phyloP scores from a whole-genome alignment of 2,113 vertebrate genomes.

The Chauna torquata region DNA sequence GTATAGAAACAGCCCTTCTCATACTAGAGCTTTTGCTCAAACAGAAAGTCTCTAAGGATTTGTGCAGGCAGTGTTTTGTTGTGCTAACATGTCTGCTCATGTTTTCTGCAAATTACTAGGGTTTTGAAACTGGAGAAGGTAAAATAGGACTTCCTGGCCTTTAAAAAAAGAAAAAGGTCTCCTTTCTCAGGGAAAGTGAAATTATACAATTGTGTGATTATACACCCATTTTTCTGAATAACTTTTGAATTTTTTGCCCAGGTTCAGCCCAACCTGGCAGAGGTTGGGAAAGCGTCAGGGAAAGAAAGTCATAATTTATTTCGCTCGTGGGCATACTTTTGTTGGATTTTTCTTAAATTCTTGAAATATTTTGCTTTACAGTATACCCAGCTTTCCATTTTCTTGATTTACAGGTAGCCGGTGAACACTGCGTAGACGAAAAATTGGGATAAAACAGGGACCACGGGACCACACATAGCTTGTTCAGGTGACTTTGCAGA shows the following conservation, averaged over 20 bases:
- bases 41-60: background rate
- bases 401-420: background rate
- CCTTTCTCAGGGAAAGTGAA: background rate
- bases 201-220: background rate
- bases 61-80: background rate
- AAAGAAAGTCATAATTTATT: background rate
- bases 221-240: background rate
- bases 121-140: background rate
- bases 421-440: background rate
- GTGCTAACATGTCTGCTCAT: background rate
- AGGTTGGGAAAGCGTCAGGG: background rate
- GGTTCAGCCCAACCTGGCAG: background rate
- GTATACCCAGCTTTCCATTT: background rate
- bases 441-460: background rate
- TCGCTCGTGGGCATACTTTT: background rate
- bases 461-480: background rate
- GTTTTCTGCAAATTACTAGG: background rate
- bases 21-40: background rate
- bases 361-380: background rate
- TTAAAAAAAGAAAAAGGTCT: too few species aligned
- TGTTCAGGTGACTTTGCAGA: background rate
- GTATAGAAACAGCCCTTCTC: background rate
- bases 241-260: background rate
- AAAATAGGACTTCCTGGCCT: background rate
- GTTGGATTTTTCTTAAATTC: background rate